Conservation (phyloP, 2,113 vertebrate genomes). For the Ammodytes marinus region DNA sequence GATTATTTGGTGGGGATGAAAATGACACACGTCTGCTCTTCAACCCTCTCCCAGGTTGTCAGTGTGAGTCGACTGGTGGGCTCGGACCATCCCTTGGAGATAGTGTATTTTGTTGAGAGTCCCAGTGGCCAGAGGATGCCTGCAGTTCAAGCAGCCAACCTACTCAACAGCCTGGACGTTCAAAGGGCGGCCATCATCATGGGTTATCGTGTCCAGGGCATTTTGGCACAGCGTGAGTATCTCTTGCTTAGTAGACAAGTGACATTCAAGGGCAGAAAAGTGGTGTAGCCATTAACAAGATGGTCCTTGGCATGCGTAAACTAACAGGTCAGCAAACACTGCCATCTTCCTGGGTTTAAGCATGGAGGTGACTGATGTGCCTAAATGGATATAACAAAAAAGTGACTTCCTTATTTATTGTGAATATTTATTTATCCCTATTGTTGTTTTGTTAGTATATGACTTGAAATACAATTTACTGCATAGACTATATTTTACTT, state of each 20-base stretch:
- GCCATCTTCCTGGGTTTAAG: neutral
- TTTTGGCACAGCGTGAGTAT: constrained; percentile 94
- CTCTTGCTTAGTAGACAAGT: neutral
- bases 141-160: constrained; percentile 86
- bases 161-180: constrained; percentile 93
- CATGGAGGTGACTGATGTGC: neutral
- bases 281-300: constrained; percentile 8
- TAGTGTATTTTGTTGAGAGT: constrained; percentile 96
- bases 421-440: neutral
- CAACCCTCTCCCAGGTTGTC: constrained; percentile 87
- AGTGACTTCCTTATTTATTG: neutral
- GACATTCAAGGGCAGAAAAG: neutral
- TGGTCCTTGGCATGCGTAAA: neutral
- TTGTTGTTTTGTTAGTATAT: neutral
- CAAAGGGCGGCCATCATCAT: constrained; percentile 96
- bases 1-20: neutral
- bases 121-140: constrained; percentile 89
- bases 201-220: constrained; percentile 94
- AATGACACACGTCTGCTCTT: neutral
- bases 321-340: neutral
- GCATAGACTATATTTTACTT: neutral
- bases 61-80: constrained; percentile 88
- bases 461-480: neutral
- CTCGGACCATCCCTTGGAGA: constrained; percentile 89
- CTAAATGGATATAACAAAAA: neutral